A percentile compares a stretch with the other conserved stretches of the same genome.
phyloP scores from a whole-genome alignment of 2,888 invertebrate species.

The Noctua janthe region DNA sequence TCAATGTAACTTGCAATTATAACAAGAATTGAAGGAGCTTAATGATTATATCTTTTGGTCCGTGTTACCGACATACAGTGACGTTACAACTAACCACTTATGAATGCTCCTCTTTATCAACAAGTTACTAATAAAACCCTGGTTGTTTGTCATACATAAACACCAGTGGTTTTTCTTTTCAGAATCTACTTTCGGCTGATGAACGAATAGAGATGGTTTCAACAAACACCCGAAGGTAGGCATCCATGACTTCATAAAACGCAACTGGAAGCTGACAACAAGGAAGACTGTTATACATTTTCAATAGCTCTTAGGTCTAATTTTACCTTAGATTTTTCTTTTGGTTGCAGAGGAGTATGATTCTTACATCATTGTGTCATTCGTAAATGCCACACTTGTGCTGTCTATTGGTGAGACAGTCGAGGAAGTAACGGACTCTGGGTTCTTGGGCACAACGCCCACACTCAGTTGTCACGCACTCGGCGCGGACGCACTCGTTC shows the following conservation, averaged over 20 bases:
- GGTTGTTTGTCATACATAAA: conserved; percentile 94
- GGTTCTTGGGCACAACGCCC: conserved; percentile 99
- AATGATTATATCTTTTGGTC: conserved; percentile 89
- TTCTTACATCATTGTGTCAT: conserved; percentile 99
- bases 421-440: conserved; percentile 99
- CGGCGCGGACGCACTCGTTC: conserved; percentile 99
- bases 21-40: conserved; percentile 75
- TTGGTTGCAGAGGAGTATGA: conserved; percentile 98
- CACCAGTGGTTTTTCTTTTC: conserved; percentile 98
- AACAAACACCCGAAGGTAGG: conserved; percentile 85
- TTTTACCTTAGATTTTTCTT: conserved; percentile 83
- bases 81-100: conserved; percentile 87
- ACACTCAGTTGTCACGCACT: conserved; percentile 99
- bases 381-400: conserved; percentile 99
- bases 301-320: conserved; percentile 59
- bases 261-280: conserved; percentile 78
- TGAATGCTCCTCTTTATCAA: conserved; percentile 89
- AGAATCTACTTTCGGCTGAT: conserved; percentile 90
- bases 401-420: conserved; percentile 99
- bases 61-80: conserved; percentile 89
- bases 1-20: conserved; percentile 30
- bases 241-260: conserved; percentile 77
- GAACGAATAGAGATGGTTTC: conserved; percentile 84
- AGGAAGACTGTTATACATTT: conserved; percentile 71
- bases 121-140: conserved; percentile 91